Base-by-base conservation (phyloP, 2,888 invertebrate species). In the Drosophila nr. medialis region DNA sequence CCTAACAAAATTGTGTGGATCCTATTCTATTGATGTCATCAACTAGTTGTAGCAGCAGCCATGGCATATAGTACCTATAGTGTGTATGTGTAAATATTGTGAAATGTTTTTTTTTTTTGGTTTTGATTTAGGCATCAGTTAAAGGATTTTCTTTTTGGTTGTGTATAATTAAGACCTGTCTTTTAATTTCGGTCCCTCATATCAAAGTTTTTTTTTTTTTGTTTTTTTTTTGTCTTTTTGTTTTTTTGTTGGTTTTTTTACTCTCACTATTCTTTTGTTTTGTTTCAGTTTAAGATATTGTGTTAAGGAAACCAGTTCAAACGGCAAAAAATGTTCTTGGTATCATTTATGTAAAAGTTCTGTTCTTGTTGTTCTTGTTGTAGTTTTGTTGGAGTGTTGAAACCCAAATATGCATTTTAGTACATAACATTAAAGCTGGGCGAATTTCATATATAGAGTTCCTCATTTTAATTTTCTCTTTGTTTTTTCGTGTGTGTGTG, bases 181-280 rank as follows among this genome's bases (percentile, higher is more conserved):
- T 65, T 81, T 53, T 80, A 83, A 72, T 89, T 90, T 88, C 79
- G 90, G 86, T 90, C 86, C 88, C 90, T 86, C 81, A 90, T 90
- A 86, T 90, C 90, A 88, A 88, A 83, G 89, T 79, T 87, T 56
- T 75, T 67, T 34, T 50, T 40, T 45, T 34, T 15, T 32, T 10
- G 11, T 48, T 59, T 53, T 45, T 40, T 24, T n/a, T 59, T 49
- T 38, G 21, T 36, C 29, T 49, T 34, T 45, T 76, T 29, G 75
- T 27, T 29, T 55, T 80, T 68, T 49, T 50, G 36, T 27, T 42
- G 36, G 38, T 42, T 61, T 36, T 40, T 56, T 34, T 34, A 34
- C 38, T 48, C 38, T 61, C 29, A 34, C 71, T 68, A 40, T 70
- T 38, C 27, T 54, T 62, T 64, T 50, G 50, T 73, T 66, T 55